A percentile compares a stretch with the other conserved stretches of the same genome.
Conservation (phyloP, 2,888 invertebrate species). For the Perithous albicinctus region DNA sequence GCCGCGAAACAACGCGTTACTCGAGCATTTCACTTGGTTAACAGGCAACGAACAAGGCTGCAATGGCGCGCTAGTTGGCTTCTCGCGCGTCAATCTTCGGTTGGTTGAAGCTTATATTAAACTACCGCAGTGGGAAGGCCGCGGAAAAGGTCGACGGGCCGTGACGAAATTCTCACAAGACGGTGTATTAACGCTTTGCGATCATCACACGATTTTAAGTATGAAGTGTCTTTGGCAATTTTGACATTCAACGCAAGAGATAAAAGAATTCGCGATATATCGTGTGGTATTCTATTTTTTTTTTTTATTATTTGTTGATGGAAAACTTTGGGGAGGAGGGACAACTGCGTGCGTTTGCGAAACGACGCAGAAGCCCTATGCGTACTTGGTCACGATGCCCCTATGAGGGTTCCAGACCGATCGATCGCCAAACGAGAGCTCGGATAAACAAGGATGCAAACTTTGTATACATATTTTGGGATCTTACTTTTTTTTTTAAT, state of each 20-base stretch:
- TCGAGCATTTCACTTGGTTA: slow-evolving; percentile 69
- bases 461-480: too few relatives aligned
- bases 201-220: slow-evolving; percentile 21
- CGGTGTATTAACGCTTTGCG: slow-evolving; percentile 27
- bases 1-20: slow-evolving; percentile 59
- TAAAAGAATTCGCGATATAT: background rate
- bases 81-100: slow-evolving; percentile 41
- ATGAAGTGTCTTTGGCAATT: background rate
- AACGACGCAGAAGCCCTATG: slow-evolving; percentile 37
- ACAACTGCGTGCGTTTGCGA: slow-evolving; percentile 22
- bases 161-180: slow-evolving; percentile 59
- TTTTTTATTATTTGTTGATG: background rate
- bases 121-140: slow-evolving; percentile 68
- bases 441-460: too few relatives aligned
- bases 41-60: slow-evolving; percentile 58
- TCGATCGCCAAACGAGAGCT: slow-evolving; percentile 24
- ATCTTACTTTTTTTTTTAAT: too few relatives aligned
- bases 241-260: background rate
- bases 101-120: slow-evolving; percentile 35
- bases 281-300: background rate
- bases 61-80: slow-evolving; percentile 63
- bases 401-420: slow-evolving; percentile 23
- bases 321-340: background rate
- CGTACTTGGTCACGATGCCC: background rate
- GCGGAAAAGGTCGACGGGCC: slow-evolving; percentile 68